phyloP scores from a whole-genome alignment of 2,113 vertebrate species.

The Pungitius pungitius region DNA sequence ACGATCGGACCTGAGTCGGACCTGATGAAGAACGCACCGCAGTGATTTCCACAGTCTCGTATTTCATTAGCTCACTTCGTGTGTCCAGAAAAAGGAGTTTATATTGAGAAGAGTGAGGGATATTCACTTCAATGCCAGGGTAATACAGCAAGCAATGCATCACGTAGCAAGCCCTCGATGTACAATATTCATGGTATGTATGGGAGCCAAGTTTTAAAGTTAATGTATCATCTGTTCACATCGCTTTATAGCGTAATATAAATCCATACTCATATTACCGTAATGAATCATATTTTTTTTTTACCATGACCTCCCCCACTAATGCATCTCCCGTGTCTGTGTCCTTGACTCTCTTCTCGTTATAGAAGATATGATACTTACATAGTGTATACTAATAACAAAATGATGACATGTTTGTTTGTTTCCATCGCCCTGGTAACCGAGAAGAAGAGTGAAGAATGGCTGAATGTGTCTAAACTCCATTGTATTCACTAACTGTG shows the following conservation, averaged over 20 bases:
- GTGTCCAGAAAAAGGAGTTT: neutral
- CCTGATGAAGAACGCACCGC: neutral
- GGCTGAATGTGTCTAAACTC: too few relatives aligned
- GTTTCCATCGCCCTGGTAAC: too few relatives aligned
- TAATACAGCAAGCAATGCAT: neutral
- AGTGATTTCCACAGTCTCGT: neutral
- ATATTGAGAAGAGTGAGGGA: neutral
- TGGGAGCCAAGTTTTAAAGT: neutral
- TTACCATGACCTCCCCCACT: too few relatives aligned
- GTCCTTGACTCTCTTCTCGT: neutral
- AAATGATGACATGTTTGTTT: neutral
- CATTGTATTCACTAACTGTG: neutral
- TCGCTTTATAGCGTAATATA: neutral
- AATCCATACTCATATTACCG: neutral
- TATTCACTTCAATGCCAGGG: neutral
- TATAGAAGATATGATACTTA: too few relatives aligned
- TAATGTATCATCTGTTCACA: neutral
- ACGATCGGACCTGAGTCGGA: conserved; percentile 54
- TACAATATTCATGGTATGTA: neutral
- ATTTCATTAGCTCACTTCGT: conserved; percentile 15
- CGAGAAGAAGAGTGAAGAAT: too few relatives aligned
- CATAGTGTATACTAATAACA: too few relatives aligned
- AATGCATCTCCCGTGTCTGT: neutral
- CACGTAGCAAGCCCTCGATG: too few relatives aligned
- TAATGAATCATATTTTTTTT: too few relatives aligned